Conservation (phyloP, 37 sponge, comb jelly and placozoan species). For the Chondrosia reniformis region DNA sequence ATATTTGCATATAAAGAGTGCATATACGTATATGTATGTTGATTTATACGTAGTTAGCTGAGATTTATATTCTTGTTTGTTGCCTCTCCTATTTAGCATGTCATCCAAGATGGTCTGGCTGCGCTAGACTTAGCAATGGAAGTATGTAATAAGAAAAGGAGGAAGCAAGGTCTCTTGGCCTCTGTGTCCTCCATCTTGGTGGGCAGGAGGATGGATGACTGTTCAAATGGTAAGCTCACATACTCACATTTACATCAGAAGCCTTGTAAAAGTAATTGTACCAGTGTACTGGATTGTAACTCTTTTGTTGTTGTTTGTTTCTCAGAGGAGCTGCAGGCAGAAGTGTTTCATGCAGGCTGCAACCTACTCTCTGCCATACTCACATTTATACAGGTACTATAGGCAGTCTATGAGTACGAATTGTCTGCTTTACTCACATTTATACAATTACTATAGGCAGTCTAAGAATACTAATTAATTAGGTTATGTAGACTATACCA, state of each 20-base stretch:
- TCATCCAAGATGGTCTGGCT: conserved; percentile 37
- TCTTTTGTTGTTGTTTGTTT: background rate
- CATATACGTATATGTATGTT: background rate
- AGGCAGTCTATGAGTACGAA: too few species aligned
- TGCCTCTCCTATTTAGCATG: conserved; percentile 24
- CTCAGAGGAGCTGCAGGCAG: conserved; percentile 54
- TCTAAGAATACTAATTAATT: too few species aligned
- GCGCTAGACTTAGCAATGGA: conserved; percentile 31
- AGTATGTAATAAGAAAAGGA: conserved; percentile 30
- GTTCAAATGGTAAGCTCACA: background rate
- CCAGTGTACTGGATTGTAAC: too few species aligned
- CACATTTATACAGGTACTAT: conserved; percentile 71
- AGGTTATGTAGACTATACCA: too few species aligned
- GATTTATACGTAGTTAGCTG: conserved; percentile 10
- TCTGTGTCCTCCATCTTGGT: background rate
- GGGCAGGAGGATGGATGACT: conserved; percentile 8
- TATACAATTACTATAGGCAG: too few species aligned
- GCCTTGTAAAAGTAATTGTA: too few species aligned
- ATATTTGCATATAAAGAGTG: too few species aligned
- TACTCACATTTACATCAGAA: background rate
- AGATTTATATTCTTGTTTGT: background rate
- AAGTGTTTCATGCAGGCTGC: conserved; percentile 73
- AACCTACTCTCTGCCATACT: conserved; percentile 61
- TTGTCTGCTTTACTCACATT: too few species aligned
- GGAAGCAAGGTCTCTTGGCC: background rate